Base-by-base conservation (phyloP, 2,888 invertebrate genomes). In the Limnephilus rhombicus region DNA sequence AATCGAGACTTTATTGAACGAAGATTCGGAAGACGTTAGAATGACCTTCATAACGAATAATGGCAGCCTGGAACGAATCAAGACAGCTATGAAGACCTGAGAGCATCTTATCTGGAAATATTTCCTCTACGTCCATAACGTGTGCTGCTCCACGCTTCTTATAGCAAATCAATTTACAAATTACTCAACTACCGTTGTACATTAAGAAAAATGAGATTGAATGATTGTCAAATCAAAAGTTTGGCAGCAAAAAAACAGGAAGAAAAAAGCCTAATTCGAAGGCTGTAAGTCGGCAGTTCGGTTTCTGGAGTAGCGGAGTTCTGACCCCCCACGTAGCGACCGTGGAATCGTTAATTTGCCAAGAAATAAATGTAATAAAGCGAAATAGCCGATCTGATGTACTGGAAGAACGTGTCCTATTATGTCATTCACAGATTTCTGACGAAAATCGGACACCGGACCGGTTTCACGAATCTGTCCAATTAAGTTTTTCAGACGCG, bases 401-500 rank as follows among this genome's bases (percentile, higher is more conserved):
- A 80, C 37, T 41, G 41, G 4, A 68, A 45, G 81, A 37, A 89
- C 89, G 89, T 89, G 89, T 45, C 37, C 45, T 29, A 89, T 89
- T 89, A 89, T 81, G 81, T 80, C 81, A 89, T 89, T 11, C 41
- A 89, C 81, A 41, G 41, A 81, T 81, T 89, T 89, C 81, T 89
- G 80, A 81, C 80, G 89, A 89, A 81, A 89, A 89, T 89, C 80
- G 45, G 90, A n/a, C n/a, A 31, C 49, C 88, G n/a, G 49, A 89
- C 82, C 82, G 82, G 88, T 89, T 87, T 89, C 88, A 89, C 80
- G 88, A 89, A 80, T 89, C 41, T 89, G 45, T 82, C 82, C 90
- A 90, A 90, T 90, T 90, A 90, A 34, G 31, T 90, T 90, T 90
- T 90, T 90, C 81, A 31, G 18, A 29, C 82, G 90, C 82, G 90